phyloP scores from a whole-genome alignment of 2,113 vertebrate genomes.

The Hiodon tergisus region DNA sequence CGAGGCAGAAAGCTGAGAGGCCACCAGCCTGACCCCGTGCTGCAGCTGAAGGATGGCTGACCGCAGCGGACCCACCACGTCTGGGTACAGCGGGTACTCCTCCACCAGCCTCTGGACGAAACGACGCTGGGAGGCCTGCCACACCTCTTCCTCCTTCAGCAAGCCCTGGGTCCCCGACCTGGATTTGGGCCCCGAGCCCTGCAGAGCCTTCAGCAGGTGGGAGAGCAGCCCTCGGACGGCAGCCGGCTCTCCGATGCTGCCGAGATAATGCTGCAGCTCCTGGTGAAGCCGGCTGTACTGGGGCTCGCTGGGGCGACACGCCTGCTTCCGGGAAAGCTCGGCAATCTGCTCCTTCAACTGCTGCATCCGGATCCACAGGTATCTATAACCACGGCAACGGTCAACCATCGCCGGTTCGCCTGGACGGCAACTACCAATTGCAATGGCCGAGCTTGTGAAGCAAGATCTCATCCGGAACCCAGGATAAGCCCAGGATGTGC shows the following conservation, averaged over 20 bases:
- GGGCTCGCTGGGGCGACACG: conserved; percentile 72
- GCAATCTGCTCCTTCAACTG: conserved; percentile 72
- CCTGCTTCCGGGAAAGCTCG: conserved; percentile 81
- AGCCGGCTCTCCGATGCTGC: conserved; percentile 71
- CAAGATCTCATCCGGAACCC: too few relatives aligned
- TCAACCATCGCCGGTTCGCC: conserved; percentile 18
- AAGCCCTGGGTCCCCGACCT: conserved; percentile 65
- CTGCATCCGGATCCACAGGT: conserved; percentile 77
- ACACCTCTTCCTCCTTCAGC: conserved; percentile 83
- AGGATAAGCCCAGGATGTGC: too few relatives aligned
- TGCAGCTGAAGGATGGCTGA: conserved; percentile 80
- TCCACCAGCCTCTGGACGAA: conserved; percentile 76
- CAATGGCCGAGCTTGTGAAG: background rate
- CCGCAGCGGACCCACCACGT: conserved; percentile 70
- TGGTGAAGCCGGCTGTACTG: conserved; percentile 77
- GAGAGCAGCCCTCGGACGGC: conserved; percentile 76
- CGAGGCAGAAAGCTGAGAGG: conserved; percentile 65
- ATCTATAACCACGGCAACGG: conserved; percentile 55
- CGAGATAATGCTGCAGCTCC: conserved; percentile 83
- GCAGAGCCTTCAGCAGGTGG: conserved; percentile 70
- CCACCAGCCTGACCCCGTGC: conserved; percentile 85
- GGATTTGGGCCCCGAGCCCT: conserved; percentile 56
- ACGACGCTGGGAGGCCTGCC: conserved; percentile 87
- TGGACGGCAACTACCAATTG: background rate
- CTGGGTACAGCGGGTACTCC: conserved; percentile 78